A percentile compares a stretch with the other conserved stretches of the same genome.
phyloP scores from a whole-genome alignment of 1,140 invertebrate species.

The Proctacanthus coquilletti region DNA sequence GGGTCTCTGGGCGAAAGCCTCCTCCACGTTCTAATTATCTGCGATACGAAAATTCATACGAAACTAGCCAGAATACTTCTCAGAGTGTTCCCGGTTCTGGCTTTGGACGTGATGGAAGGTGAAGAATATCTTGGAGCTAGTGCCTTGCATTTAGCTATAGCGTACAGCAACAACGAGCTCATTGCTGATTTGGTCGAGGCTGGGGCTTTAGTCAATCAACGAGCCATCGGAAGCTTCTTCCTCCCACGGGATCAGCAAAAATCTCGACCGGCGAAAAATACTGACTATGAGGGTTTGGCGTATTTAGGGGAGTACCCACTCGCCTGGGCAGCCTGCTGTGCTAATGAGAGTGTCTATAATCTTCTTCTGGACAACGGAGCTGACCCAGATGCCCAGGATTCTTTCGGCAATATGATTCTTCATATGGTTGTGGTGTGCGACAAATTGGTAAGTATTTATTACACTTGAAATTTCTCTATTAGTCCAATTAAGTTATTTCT shows the following conservation, averaged over 20 bases:
- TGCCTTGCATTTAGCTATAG: conserved; percentile 88
- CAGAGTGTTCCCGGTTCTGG: conserved; percentile 80
- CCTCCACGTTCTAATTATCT: conserved; percentile 87
- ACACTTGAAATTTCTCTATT: no score
- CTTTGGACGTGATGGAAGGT: conserved; percentile 89
- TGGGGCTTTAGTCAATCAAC: conserved; percentile 79
- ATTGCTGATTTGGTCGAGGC: conserved; percentile 82
- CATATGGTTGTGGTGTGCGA: conserved; percentile 98
- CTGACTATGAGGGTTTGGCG: conserved; percentile 89
- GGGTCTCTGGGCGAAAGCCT: conserved; percentile 89
- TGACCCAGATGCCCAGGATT: conserved; percentile 82
- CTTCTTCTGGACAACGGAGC: conserved; percentile 79
- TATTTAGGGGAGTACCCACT: conserved; percentile 93
- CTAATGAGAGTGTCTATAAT: conserved; percentile 96
- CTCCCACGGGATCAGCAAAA: conserved; percentile 80
- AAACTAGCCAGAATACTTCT: conserved; percentile 72
- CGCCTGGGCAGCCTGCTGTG: conserved; percentile 92
- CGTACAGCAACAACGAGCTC: conserved; percentile 91
- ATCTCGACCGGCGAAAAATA: conserved; percentile 51
- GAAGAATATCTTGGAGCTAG: conserved; percentile 94
- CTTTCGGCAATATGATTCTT: conserved; percentile 89
- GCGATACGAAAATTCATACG: conserved; percentile 61
- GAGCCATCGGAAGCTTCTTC: conserved; percentile 87
- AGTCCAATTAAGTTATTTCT: no score
- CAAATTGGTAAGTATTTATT: conserved; percentile 67